Evolutionary conservation across 2,888 invertebrate genomes (phyloP), one percentile per base, ranked within the genome.

Genomic region (Cryptosula pallasiana): DNA sequence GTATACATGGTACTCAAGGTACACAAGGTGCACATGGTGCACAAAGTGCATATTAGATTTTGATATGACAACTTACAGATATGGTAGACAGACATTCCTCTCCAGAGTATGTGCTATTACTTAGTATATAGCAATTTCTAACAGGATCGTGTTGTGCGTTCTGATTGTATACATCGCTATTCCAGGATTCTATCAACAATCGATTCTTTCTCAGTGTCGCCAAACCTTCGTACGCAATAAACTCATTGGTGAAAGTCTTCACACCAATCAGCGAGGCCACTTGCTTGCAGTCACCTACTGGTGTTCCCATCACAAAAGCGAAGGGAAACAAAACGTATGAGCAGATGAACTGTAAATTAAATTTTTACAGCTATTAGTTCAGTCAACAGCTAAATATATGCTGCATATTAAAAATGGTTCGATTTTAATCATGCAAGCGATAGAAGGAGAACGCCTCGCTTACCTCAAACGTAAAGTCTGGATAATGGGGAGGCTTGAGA

Each of bases 191-290:
- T 13, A 70, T 35, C 3, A 5, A 5, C 25, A 36, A 13, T 29
- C 80, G 73, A 73, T 78, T 78, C 20, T 77, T 73, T 63, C 81
- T 79, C 71, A 77, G 77, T 16, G 73, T 75, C 35, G 80, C 73
- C n/a, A 96, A 88, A 69, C 90, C 87, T 81, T 91, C 88, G 81
- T 94, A 96, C 0, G 95, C 96, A 0, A 94, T 91, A 83, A 96
- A 96, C 84, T 96, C 96, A 80, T 96, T 96, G 13, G 95, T 89
- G 34, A 94, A 90, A 0, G 92, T 93, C 86, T 96, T 96, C 35
- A 94, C 86, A 0, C 95, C 95, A 69, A 96, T 90, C 1, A 96
- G 87, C 57, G 90, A 88, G 0, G 91, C 95, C 0, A 96, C 92
- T n/a, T 87, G 81, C 78, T 90, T 90, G 75, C 91, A 91, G 76